Percentiles rank a stretch among this genome's conserved stretches.
phyloP scores from a whole-genome alignment of 30 jellyfish, hydroid and myxozoan species.

The Cassiopea andromeda region DNA sequence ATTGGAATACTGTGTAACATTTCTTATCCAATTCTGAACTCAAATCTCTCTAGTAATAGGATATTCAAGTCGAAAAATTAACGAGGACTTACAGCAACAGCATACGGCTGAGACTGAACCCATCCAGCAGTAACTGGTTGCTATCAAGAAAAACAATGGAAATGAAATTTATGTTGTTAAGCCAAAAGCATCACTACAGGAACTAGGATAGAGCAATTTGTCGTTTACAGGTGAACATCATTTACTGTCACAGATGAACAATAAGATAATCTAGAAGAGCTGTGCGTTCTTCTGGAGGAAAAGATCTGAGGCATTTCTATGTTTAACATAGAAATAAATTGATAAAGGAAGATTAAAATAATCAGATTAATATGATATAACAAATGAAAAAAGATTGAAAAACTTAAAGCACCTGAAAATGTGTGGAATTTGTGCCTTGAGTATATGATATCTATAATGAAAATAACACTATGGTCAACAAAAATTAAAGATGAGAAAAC shows the following conservation, averaged over 20 bases:
- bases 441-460: slow-evolving; percentile 43
- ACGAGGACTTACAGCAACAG: slow-evolving; percentile 84
- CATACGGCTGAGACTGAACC: slow-evolving; percentile 89
- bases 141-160: slow-evolving; percentile 33
- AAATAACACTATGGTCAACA: background rate
- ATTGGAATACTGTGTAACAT: background rate
- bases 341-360: too few species aligned
- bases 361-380: background rate
- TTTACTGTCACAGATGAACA: too few species aligned
- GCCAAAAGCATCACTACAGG: too few species aligned
- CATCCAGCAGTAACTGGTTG: slow-evolving; percentile 86
- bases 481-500: too few species aligned
- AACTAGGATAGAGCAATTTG: too few species aligned
- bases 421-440: slow-evolving; percentile 64
- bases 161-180: background rate
- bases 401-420: slow-evolving; percentile 39
- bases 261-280: too few species aligned
- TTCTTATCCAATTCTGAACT: background rate
- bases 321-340: too few species aligned
- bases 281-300: too few species aligned
- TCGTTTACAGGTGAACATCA: too few species aligned
- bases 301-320: too few species aligned
- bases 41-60: background rate
- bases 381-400: background rate
- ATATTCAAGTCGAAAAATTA: background rate